Evolutionary conservation across 2,888 invertebrate genomes (phyloP), one percentile per base, ranked within the genome.

Genomic region (Coenonympha glycerion): DNA sequence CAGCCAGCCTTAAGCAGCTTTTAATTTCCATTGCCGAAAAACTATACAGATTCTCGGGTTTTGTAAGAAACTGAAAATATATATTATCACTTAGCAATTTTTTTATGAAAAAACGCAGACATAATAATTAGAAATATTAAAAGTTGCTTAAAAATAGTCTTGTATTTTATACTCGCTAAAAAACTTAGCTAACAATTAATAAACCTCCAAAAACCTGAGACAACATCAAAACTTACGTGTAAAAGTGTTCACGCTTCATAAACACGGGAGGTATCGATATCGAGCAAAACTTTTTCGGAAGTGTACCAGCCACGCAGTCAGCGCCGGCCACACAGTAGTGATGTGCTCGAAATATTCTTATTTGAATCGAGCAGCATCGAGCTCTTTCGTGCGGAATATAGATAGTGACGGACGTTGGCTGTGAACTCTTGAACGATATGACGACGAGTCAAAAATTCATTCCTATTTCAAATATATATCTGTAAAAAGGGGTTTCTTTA

Each of bases 321-420:
- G n/a, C n/a, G n/a, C n/a, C 31, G 39, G 9, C 39, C 53, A 58
- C 65, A 76, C 74, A 79, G 76, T 77, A 80, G 78, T 79, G 79
- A 71, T 74, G 76, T 64, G 71, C 71, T 74, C 67, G 61, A 66
- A 73, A 72, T 76, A 79, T 83, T 85, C 82, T 82, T 84, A 83
- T 82, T 83, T 80, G 79, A 80, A 82, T 82, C 81, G 81, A 78
- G 71, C 64, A 70, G 68, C 71, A 74, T 76, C 76, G 73, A 57
- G 65, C 59, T 67, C 82, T 71, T 65, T 74, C 85, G 86, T 86
- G 86, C 76, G 83, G 85, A 86, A 87, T 68, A 65, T 63, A 72
- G 87, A 86, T 86, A 84, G 77, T 76, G 83, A 78, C 77, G 82
- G 81, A 78, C 83, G 72, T 67, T 75, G 79, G 79, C 69, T 39